Percentiles rank a stretch among this genome's conserved stretches.
phyloP scores from a whole-genome alignment of 2,113 vertebrate genomes.

The Gambusia affinis region DNA sequence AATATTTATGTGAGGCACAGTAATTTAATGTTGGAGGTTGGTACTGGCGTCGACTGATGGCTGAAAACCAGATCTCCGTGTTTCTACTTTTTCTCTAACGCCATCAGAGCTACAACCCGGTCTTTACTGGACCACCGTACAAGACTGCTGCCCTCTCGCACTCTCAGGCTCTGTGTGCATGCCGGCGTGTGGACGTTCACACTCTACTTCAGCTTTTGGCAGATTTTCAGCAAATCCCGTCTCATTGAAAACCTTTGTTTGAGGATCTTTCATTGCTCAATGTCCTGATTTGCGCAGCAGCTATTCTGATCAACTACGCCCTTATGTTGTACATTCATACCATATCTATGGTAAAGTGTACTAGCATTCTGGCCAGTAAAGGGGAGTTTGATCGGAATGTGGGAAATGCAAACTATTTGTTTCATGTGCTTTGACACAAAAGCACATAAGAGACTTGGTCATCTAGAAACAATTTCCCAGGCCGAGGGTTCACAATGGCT shows the following conservation, averaged over 20 bases:
- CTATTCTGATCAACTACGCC: constrained; percentile 13
- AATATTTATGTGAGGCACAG: constrained; percentile 99
- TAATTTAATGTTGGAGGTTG: constrained; percentile 99
- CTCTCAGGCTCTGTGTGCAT: constrained; percentile 85
- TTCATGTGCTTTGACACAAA: background rate
- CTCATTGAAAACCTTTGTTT: constrained; percentile 22
- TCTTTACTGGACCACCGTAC: constrained; percentile 68
- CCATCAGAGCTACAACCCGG: constrained; percentile 67
- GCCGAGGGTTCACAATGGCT: constrained; percentile 38
- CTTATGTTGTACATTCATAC: background rate
- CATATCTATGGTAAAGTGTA: background rate
- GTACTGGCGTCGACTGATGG: constrained; percentile 81
- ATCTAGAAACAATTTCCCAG: constrained; percentile 8
- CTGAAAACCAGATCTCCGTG: constrained; percentile 53
- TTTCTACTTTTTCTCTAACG: constrained; percentile 64
- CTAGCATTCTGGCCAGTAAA: background rate
- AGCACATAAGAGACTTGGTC: background rate
- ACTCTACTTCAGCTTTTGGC: constrained; percentile 23
- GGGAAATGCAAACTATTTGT: constrained; percentile 8
- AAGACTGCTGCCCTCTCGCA: constrained; percentile 86
- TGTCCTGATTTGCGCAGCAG: constrained; percentile 39
- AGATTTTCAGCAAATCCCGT: background rate
- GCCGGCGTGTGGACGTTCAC: constrained; percentile 49
- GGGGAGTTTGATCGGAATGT: background rate
- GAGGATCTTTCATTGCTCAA: background rate